A percentile compares a stretch with the other conserved stretches of the same genome.
Evolutionary conservation across 2,888 invertebrate species (phyloP).

Genomic region (Patella ulyssiponensis): DNA sequence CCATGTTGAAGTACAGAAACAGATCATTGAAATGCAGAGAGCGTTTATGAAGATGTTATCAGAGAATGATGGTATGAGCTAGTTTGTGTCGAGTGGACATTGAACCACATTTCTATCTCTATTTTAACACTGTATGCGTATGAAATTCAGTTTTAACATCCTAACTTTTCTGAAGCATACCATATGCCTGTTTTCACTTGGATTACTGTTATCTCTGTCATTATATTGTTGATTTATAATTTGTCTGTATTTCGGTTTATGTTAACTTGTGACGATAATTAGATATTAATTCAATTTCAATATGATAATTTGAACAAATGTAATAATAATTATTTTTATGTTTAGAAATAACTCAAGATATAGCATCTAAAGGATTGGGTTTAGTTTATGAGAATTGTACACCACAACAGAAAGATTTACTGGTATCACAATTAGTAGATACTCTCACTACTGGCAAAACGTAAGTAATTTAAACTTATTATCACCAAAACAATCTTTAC

Average conservation of each 20-base stretch:
- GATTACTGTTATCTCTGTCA: no score
- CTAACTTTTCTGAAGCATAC: no score
- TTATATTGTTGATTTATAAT: no score
- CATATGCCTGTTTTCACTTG: no score
- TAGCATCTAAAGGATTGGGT: constrained; percentile 91
- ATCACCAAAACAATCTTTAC: background rate
- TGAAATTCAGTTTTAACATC: no score
- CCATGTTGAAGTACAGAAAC: constrained; percentile 79
- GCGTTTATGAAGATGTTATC: constrained; percentile 90
- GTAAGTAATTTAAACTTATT: constrained; percentile 16
- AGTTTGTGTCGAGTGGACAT: no score
- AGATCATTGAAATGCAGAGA: constrained; percentile 81
- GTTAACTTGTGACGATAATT: no score
- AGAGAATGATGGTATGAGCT: constrained; percentile 85
- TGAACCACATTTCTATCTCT: no score
- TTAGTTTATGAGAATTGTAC: constrained; percentile 88
- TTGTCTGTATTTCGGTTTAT: no score
- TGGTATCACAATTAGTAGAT: constrained; percentile 85
- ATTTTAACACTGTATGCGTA: no score
- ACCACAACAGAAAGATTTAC: constrained; percentile 79
- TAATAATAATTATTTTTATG: background rate
- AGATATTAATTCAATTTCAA: no score
- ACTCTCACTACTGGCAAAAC: constrained; percentile 85
- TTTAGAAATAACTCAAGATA: constrained; percentile 92
- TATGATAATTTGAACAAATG: no score